Percentiles rank a stretch among this genome's conserved stretches.
These are phyloP conservation scores for Dysdera silvatica DNA, from an alignment of 1,140 invertebrate genomes.

Conservation along the genomic window DNA sequence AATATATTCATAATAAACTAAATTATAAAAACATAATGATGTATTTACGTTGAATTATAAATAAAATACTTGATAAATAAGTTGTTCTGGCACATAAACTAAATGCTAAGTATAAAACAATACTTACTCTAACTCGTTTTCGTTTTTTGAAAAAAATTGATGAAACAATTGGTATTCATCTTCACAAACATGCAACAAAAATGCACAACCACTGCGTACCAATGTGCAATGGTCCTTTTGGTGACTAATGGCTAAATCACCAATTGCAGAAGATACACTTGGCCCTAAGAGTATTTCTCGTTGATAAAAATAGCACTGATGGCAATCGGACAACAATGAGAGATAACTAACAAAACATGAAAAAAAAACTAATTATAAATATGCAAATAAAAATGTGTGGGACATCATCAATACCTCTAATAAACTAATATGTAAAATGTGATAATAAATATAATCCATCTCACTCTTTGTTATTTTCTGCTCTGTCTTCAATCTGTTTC, in stretches of 20 bases:
- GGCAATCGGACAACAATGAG: slow-evolving; percentile 67
- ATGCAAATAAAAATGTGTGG: slow-evolving; percentile 17
- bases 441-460: neutral
- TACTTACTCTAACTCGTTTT: slow-evolving; percentile 58
- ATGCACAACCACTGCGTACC: slow-evolving; percentile 75
- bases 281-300: slow-evolving; percentile 62
- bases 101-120: too few relatives aligned
- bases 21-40: too few relatives aligned
- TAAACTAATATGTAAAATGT: slow-evolving; percentile 15
- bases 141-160: slow-evolving; percentile 71
- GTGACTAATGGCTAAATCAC: slow-evolving; percentile 59
- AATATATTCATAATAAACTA: too few relatives aligned
- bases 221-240: slow-evolving; percentile 78
- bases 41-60: too few relatives aligned
- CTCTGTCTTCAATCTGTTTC: slow-evolving; percentile 67
- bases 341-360: slow-evolving; percentile 53
- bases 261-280: slow-evolving; percentile 67
- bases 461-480: slow-evolving; percentile 59
- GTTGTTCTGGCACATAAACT: too few relatives aligned
- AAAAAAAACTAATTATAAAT: slow-evolving; percentile 18
- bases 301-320: slow-evolving; percentile 73
- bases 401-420: too few relatives aligned
- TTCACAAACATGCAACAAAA: slow-evolving; percentile 81
- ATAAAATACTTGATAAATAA: too few relatives aligned
- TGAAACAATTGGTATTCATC: slow-evolving; percentile 83